Conservation (phyloP, 53 echinoderm and acorn worm genomes). For the Antedon mediterranea region DNA sequence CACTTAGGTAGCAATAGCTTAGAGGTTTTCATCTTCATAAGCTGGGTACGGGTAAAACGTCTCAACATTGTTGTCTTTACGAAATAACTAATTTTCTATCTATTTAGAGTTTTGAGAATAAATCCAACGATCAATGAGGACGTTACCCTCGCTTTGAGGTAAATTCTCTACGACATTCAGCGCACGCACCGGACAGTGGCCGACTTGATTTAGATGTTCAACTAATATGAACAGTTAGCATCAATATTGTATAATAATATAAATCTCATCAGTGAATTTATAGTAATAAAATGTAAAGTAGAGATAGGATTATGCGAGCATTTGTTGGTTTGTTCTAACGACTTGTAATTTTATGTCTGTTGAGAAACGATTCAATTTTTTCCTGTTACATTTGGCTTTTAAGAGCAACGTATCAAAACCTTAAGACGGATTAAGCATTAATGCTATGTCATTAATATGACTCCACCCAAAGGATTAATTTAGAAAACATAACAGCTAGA, state of each 20-base stretch:
- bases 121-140: not conserved
- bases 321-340: not conserved
- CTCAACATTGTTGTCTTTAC: not conserved
- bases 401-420: not conserved
- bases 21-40: not conserved
- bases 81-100: not conserved
- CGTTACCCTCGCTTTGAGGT: not conserved
- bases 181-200: not conserved
- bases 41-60: not conserved
- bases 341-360: not conserved
- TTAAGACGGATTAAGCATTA: not conserved
- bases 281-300: not conserved
- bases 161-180: not conserved
- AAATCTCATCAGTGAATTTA: not conserved
- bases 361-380: not conserved
- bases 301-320: not conserved
- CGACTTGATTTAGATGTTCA: not conserved
- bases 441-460: not conserved
- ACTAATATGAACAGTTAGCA: not conserved
- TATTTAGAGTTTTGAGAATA: not conserved
- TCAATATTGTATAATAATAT: not conserved
- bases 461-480: not conserved
- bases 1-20: not conserved
- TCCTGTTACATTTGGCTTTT: not conserved
- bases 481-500: not conserved